Conservation (phyloP, 2,888 invertebrate genomes). For the Creontiades dilutus region DNA sequence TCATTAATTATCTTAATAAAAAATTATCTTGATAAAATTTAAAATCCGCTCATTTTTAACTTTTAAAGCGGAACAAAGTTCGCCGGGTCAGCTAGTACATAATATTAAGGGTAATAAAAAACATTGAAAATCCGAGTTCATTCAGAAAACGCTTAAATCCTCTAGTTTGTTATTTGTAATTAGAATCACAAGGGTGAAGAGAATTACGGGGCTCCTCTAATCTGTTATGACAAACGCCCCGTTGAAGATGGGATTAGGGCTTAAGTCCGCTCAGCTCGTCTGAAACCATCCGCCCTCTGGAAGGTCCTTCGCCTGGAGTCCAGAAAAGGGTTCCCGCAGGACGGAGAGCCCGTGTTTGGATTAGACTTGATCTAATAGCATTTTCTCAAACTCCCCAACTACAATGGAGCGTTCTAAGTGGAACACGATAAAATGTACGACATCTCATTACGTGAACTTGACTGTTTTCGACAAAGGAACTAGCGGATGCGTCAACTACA, state of each 20-base stretch:
- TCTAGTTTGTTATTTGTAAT: background rate
- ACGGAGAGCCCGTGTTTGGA: background rate
- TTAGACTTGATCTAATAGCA: background rate
- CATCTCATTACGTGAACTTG: too few species aligned
- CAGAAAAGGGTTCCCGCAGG: background rate
- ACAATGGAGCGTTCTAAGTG: too few species aligned
- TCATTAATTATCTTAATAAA: too few species aligned
- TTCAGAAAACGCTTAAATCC: background rate
- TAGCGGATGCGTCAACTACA: too few species aligned
- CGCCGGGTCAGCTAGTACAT: too few species aligned
- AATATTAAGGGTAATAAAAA: background rate
- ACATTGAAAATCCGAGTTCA: background rate
- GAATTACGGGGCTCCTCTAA: background rate
- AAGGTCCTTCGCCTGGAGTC: background rate
- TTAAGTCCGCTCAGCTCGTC: background rate
- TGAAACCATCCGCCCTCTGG: background rate
- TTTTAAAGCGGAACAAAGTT: too few species aligned
- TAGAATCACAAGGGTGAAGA: slow-evolving; percentile 1
- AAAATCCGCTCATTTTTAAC: too few species aligned
- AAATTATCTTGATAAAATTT: too few species aligned
- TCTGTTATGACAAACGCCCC: slow-evolving; percentile 22
- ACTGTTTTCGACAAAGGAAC: too few species aligned
- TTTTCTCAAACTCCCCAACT: background rate
- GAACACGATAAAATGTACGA: too few species aligned
- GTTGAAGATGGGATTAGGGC: slow-evolving; percentile 8